phyloP scores from a whole-genome alignment of 2,113 vertebrate species.

The Laticauda colubrina region DNA sequence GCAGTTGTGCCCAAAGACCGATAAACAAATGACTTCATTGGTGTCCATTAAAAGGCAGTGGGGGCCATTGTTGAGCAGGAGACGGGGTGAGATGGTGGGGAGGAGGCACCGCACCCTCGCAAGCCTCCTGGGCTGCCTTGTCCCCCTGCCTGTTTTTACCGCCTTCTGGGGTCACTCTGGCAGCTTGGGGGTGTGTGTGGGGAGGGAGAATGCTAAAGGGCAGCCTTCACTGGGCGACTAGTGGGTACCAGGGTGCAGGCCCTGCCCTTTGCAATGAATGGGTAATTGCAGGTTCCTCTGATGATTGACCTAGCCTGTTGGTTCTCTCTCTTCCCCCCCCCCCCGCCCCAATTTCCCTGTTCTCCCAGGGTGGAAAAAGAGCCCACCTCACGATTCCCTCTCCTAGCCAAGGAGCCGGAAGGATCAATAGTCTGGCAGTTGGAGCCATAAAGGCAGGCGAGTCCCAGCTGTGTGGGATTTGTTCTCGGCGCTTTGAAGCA shows the following conservation, averaged over 20 bases:
- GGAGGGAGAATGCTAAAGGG: neutral
- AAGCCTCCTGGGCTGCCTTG: neutral
- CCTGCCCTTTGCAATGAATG: neutral
- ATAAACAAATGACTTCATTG: constrained; percentile 23
- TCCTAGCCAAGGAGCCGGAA: neutral
- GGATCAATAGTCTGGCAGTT: neutral
- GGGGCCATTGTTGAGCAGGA: neutral
- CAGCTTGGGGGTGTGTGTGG: neutral
- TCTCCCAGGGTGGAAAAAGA: neutral
- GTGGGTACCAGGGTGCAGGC: neutral
- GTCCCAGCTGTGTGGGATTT: neutral
- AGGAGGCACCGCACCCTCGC: neutral
- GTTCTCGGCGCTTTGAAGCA: neutral
- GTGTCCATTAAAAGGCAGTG: neutral
- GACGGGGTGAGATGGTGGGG: neutral
- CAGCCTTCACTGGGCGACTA: neutral
- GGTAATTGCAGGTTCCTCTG: neutral
- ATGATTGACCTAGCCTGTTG: neutral
- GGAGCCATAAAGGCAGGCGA: neutral
- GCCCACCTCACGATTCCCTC: neutral
- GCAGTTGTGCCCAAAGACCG: neutral
- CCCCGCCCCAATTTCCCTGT: neutral
- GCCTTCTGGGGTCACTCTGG: neutral
- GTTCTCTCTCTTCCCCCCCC: no score
- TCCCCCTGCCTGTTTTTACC: neutral